A percentile compares a stretch with the other conserved stretches of the same genome.
These are phyloP conservation scores for Micromys minutus DNA, from an alignment of 2,113 vertebrate species.

Conservation along the genomic window DNA sequence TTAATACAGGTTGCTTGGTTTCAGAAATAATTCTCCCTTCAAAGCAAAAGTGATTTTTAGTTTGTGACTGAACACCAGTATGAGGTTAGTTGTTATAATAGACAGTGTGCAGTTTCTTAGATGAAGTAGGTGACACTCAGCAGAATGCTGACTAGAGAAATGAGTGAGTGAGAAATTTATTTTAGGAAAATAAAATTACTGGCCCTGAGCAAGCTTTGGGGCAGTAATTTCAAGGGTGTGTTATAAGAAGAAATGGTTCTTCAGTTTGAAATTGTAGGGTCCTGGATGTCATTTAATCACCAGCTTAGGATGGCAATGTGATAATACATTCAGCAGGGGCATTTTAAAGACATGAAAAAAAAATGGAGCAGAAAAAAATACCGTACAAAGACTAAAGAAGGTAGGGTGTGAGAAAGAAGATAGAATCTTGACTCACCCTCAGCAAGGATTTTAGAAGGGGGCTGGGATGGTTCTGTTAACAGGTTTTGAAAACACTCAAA, in stretches of 20 bases:
- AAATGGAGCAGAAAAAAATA: slow-evolving; percentile 20
- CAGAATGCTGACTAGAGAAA: background rate
- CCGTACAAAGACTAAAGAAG: background rate
- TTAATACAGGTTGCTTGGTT: background rate
- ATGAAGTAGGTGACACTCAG: background rate
- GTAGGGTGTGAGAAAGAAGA: background rate
- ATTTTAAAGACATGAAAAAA: slow-evolving; percentile 3
- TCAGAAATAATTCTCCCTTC: slow-evolving; percentile 20
- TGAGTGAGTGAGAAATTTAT: background rate
- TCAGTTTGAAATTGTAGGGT: slow-evolving; percentile 47
- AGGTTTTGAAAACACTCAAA: background rate
- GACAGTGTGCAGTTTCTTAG: background rate
- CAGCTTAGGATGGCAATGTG: background rate
- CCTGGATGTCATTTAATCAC: background rate
- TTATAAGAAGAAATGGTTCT: background rate
- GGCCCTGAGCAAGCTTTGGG: background rate
- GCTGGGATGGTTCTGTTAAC: background rate
- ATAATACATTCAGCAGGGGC: background rate
- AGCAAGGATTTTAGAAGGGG: background rate
- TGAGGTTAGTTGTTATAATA: background rate
- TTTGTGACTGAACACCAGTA: background rate
- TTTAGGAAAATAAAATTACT: slow-evolving; percentile 23
- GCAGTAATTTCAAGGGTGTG: background rate
- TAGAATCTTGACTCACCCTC: background rate
- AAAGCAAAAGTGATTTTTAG: background rate